Percentiles rank a stretch among this genome's conserved stretches.
phyloP scores from a whole-genome alignment of 1,140 invertebrate genomes.

The Diachasma alloeum region DNA sequence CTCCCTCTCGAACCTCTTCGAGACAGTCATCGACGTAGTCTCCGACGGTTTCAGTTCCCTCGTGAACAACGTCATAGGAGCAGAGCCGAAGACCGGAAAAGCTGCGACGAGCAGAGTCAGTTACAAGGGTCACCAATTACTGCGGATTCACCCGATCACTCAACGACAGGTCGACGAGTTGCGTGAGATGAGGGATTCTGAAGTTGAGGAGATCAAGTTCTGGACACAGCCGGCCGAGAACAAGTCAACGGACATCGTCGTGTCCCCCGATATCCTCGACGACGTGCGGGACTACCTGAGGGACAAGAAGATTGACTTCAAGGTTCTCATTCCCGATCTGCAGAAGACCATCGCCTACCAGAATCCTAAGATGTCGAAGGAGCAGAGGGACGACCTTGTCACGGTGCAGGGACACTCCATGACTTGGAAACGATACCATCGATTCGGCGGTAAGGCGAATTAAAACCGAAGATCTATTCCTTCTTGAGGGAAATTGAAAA shows the following conservation, averaged over 20 bases:
- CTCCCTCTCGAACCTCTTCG: conserved; percentile 50
- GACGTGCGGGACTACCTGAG: conserved; percentile 73
- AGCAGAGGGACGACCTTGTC: conserved; percentile 67
- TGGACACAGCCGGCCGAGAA: conserved; percentile 64
- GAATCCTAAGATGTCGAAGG: conserved; percentile 71
- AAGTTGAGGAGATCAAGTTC: conserved; percentile 65
- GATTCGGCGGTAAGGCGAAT: conserved; percentile 62
- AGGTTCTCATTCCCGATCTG: conserved; percentile 77
- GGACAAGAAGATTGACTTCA: conserved; percentile 71
- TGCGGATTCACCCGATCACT: conserved; percentile 50
- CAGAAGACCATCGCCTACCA: conserved; percentile 75
- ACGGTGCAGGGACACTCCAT: conserved; percentile 72
- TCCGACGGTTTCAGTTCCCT: conserved; percentile 47
- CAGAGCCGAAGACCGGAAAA: conserved; percentile 47
- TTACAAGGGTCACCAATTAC: conserved; percentile 58
- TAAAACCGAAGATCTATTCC: no score
- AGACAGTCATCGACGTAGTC: conserved; percentile 46
- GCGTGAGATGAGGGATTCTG: conserved; percentile 48
- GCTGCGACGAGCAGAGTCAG: conserved; percentile 38
- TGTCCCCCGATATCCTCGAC: conserved; percentile 71
- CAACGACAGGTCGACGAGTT: conserved; percentile 49
- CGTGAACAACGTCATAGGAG: conserved; percentile 48
- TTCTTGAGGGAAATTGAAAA: no score
- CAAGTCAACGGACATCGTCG: conserved; percentile 73
- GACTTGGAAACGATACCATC: conserved; percentile 85